Base-by-base conservation (phyloP, 2,797 vertebrate species). In the Anolis apletophallus region DNA sequence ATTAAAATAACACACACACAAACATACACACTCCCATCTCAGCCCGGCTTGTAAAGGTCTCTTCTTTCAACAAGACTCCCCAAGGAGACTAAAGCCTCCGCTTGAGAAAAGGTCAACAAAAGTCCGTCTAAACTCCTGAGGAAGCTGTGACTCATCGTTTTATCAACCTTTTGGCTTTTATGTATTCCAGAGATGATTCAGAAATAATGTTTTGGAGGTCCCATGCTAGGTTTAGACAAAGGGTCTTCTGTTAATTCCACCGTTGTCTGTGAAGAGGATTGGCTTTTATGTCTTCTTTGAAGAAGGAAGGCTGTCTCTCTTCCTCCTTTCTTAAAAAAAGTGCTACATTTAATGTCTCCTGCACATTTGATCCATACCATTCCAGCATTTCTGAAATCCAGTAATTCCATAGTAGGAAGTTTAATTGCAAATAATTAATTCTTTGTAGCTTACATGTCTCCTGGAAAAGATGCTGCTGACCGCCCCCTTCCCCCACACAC, bases 101-200 rank as follows among this genome's bases (percentile, higher is more conserved):
- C 59, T 54, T 91, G 91, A 90, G 79, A 86, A 87, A 71, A 90
- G 93, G 54, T 87, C 84, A 76, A 75, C 88, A 85, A 81, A 94
- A 93, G 85, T 87, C 80, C 82, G 74, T 55, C 87, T 26, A 85
- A 90, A 6, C 69, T 82, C 79, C 87, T 74, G 36, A 88, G 88
- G 85, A 92, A 80, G 87, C 29, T 77, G 61, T 6, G 0, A 81
- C 61, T 95, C 90, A 93, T 88, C 40, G 80, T 82, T 89, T 88
- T 94, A 92, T 93, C 94, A 91, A 85, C 67, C 34, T 87, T 57
- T 92, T 90, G 82, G 83, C 69, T 93, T 91, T 85, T 87, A 64
- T 86, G 64, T 57, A 77, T 84, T 86, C 85, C 87, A 86, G 84
- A 87, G 87, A 94, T 34, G 90, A 93, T 84, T 91, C 81, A 85